A percentile compares a stretch with the other conserved stretches of the same genome.
Conservation (phyloP, 2,113 vertebrate genomes). For the Oreocharis arfaki region DNA sequence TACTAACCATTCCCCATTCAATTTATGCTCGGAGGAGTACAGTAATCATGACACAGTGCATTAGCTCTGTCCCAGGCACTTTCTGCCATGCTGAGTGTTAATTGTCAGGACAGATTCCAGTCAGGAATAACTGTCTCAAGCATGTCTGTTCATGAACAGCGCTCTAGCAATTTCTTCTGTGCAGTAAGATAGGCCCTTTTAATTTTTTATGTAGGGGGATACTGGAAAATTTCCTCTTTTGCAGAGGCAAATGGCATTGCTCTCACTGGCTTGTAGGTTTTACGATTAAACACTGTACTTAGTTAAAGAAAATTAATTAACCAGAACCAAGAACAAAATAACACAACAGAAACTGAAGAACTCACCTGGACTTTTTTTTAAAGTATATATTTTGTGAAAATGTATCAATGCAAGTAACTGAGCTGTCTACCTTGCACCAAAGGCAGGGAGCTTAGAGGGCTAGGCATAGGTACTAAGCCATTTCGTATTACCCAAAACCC, state of each 20-base stretch:
- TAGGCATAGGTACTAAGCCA: neutral
- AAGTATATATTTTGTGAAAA: neutral
- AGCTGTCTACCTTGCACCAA: neutral
- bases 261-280: neutral
- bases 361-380: neutral
- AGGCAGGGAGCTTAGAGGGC: neutral
- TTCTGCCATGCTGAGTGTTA: neutral
- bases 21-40: conserved; percentile 32
- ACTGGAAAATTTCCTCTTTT: neutral
- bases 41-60: conserved; percentile 19
- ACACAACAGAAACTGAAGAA: neutral
- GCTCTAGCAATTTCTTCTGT: neutral
- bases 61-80: conserved; percentile 15
- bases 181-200: neutral
- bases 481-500: neutral
- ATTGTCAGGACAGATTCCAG: neutral
- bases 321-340: neutral
- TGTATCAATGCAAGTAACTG: neutral
- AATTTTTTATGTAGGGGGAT: neutral
- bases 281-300: neutral
- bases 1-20: conserved; percentile 22
- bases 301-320: neutral
- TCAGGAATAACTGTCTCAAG: neutral
- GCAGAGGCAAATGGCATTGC: neutral
- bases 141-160: neutral